Evolutionary conservation across 2,888 invertebrate species (phyloP).

Genomic region (Lithophane semibrunnea): DNA sequence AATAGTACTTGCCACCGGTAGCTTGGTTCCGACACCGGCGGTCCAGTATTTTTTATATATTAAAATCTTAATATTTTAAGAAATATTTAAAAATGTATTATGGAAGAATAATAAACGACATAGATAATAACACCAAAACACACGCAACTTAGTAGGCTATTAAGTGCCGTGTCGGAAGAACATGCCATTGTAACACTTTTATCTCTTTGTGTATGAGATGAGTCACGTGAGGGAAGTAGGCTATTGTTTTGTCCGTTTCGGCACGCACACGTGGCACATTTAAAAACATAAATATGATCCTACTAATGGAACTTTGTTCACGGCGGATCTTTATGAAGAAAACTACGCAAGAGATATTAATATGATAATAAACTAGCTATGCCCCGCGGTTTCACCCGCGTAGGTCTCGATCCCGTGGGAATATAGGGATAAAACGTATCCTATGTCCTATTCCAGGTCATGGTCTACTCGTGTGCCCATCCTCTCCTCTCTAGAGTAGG

Average conservation of each 20-base stretch:
- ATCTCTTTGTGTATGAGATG: not conserved
- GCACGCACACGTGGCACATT: not conserved
- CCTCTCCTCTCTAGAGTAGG: no score
- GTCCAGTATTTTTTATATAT: no score
- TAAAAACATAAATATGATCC: constrained; percentile 1
- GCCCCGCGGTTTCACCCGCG: no score
- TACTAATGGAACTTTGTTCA: not conserved
- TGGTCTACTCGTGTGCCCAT: no score
- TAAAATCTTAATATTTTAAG: no score
- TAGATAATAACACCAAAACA: not conserved
- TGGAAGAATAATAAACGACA: not conserved
- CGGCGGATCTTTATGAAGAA: not conserved
- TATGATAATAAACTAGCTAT: not conserved
- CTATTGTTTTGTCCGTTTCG: not conserved
- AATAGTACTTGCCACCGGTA: no score
- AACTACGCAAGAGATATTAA: not conserved
- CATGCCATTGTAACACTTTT: not conserved
- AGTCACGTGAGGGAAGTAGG: not conserved
- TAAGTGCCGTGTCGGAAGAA: not conserved
- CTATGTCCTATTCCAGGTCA: no score
- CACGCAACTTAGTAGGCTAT: not conserved
- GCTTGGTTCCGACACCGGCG: no score
- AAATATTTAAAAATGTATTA: no score
- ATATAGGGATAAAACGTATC: no score
- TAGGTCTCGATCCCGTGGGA: no score